These are phyloP conservation scores for Lasioglossum marginatum DNA, from an alignment of 2,888 invertebrate genomes.

Conservation along the genomic window DNA sequence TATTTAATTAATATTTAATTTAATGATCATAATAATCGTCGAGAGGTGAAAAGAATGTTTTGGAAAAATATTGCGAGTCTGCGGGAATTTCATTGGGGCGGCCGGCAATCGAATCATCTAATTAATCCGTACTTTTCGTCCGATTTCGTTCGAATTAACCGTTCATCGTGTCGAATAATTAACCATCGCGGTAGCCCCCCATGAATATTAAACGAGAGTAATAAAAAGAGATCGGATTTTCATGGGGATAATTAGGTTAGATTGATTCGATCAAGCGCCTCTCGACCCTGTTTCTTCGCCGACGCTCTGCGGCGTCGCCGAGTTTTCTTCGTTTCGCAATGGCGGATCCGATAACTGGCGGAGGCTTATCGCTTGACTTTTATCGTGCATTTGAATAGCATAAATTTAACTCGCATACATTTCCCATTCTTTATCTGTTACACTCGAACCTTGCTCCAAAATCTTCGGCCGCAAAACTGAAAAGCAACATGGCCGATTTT, in stretches of 20 bases:
- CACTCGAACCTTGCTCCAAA: neutral
- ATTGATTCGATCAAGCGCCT: conserved; percentile 37
- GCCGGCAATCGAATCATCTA: conserved; percentile 39
- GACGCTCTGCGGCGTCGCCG: neutral
- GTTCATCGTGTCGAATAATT: conserved; percentile 61
- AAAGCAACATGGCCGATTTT: too few species aligned
- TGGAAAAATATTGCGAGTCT: neutral
- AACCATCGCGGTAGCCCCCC: conserved; percentile 42
- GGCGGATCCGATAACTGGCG: neutral
- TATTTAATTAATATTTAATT: too few species aligned
- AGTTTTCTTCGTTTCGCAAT: conserved; percentile 15
- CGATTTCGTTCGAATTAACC: conserved; percentile 55
- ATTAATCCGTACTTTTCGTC: conserved; percentile 26
- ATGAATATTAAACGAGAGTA: conserved; percentile 63
- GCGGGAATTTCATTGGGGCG: neutral
- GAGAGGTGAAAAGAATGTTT: too few species aligned
- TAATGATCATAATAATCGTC: too few species aligned
- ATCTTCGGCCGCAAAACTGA: neutral
- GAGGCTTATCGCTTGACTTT: conserved; percentile 19
- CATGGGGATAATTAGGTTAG: conserved; percentile 55
- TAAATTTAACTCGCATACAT: conserved; percentile 33
- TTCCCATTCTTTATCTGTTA: conserved; percentile 32
- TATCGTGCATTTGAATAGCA: conserved; percentile 25
- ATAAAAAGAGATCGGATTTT: conserved; percentile 62
- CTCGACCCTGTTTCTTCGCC: conserved; percentile 15